phyloP scores from a whole-genome alignment of 2,113 vertebrate genomes.

The Phoxinus phoxinus region DNA sequence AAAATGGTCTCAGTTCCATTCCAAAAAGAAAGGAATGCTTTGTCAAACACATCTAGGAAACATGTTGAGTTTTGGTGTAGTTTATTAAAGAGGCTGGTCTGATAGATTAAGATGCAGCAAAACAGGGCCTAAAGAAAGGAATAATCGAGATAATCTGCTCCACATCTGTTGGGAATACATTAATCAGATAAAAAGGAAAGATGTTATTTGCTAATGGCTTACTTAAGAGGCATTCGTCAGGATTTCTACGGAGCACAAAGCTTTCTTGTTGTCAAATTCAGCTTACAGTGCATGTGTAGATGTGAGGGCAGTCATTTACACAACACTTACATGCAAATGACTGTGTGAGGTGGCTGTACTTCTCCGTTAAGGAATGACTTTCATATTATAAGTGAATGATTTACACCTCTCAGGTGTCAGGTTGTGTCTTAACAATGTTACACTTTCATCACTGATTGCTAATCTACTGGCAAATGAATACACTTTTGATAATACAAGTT shows the following conservation, averaged over 20 bases:
- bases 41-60: not conserved
- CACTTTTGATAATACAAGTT: not conserved
- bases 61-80: constrained; percentile 55
- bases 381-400: constrained; percentile 35
- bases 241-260: constrained; percentile 57
- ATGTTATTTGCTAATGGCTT: constrained; percentile 75
- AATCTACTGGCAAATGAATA: not conserved
- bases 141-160: constrained; percentile 78
- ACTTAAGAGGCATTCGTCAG: constrained; percentile 61
- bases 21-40: not conserved
- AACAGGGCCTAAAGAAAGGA: constrained; percentile 72
- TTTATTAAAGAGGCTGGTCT: constrained; percentile 67
- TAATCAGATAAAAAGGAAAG: constrained; percentile 78
- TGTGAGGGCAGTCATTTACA: not conserved
- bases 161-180: constrained; percentile 77
- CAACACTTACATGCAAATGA: constrained; percentile 19
- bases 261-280: constrained; percentile 13
- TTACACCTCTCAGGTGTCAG: constrained; percentile 30
- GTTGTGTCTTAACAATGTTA: constrained; percentile 44
- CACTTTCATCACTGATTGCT: constrained; percentile 31
- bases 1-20: not conserved
- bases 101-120: constrained; percentile 61
- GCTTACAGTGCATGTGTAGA: constrained; percentile 4
- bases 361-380: not conserved
- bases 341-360: not conserved